Base-by-base conservation (phyloP, 2,113 vertebrate species). In the Sclerurus mexicanus region DNA sequence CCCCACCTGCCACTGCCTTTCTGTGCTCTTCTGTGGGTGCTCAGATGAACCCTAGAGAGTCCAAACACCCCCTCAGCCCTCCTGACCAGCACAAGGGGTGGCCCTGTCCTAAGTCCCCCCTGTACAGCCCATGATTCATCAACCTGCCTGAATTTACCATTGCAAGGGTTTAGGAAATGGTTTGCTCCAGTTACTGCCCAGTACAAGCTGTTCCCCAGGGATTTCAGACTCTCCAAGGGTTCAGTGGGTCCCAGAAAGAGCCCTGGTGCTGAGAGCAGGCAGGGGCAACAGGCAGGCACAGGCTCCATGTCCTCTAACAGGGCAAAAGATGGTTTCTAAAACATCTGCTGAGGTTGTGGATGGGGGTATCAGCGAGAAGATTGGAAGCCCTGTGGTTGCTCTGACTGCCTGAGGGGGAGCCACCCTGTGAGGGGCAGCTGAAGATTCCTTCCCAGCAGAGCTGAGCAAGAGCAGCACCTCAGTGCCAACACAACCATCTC, bases 11-110 rank as follows among this genome's bases (percentile, higher is more conserved):
- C 59, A 35, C 0, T 35, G 71, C 35, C 31, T 56, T 40, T 62
- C n/a, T 1, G 1, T 71, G 62, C 31, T 75, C 67, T 56, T 52
- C 42, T 30, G 13, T 5, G 28, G 52, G 42, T 44, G 21, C 66
- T 60, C 67, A 89, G 55, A 47, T 16, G n/a, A 86, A 85, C 40
- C 49, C 68, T 53, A 14, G 3, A 56, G 58, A 80, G 25, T 18
- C 27, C 62, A 67, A 74, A 67, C 3, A 17, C 8, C 15, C 20
- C 16, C 31, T 42, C 13, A 56, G 46, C 40, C 55, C 30, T 56
- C 30, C 53, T 40, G 3, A 28, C 8, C 39, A 33, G 59, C 64
- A 31, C 0, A 0, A 62, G 40, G 37, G n/a, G 14, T 7, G 19
- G 63, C 27, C 68, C 68, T 59, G 31, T 49, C 25, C 25, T 37